Conservation (phyloP, 2,888 invertebrate species). For the Cyrtodaria siliqua region DNA sequence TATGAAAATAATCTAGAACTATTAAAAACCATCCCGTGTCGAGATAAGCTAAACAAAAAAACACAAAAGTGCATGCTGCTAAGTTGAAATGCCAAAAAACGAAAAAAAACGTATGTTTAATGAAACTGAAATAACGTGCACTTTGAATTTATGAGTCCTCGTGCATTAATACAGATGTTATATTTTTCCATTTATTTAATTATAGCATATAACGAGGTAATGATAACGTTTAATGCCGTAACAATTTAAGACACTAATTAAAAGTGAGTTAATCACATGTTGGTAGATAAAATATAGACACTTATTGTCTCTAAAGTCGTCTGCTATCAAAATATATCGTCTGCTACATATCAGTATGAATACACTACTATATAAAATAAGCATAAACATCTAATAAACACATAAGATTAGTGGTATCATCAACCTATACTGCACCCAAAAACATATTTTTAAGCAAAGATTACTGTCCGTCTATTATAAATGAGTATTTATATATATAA, state of each 20-base stretch:
- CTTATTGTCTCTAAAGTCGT: slow-evolving; percentile 34
- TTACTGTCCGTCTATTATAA: neutral
- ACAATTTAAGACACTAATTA: slow-evolving; percentile 33
- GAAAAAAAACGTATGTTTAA: no score
- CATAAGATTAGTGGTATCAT: neutral
- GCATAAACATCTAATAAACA: slow-evolving; percentile 10
- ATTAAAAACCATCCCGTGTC: no score
- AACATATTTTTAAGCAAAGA: neutral
- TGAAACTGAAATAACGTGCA: no score
- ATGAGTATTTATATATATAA: no score
- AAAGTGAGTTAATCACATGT: slow-evolving; percentile 41
- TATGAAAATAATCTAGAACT: no score
- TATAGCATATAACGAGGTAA: neutral
- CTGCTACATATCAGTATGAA: slow-evolving; percentile 27
- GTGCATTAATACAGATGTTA: no score
- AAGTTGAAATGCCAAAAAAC: no score
- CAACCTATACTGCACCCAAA: neutral
- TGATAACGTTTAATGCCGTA: slow-evolving; percentile 1
- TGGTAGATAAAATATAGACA: slow-evolving; percentile 33
- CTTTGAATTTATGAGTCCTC: no score
- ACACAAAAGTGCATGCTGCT: no score
- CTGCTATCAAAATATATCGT: slow-evolving; percentile 28
- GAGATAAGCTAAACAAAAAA: no score
- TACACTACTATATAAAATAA: slow-evolving; percentile 5
- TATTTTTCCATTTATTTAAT: no score